Percentiles rank a stretch among this genome's conserved stretches.
Conservation (phyloP, 2,888 invertebrate species). For the Argyra leucocephala region DNA sequence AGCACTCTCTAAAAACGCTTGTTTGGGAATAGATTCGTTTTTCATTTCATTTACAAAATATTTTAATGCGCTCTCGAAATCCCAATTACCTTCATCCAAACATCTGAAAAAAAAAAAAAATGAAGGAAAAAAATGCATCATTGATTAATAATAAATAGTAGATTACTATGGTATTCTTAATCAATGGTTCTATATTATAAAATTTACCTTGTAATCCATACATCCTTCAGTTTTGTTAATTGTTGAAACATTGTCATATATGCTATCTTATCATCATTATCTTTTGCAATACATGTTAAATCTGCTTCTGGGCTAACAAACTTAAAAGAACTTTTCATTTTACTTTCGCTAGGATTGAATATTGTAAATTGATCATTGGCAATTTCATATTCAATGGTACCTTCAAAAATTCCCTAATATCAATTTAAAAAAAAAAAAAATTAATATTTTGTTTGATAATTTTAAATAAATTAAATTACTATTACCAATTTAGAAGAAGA, state of each 20-base stretch:
- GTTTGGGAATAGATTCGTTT: neutral
- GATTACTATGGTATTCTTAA: neutral
- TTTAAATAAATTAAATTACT: neutral
- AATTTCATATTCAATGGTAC: conserved; percentile 21
- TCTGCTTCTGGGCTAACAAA: conserved; percentile 7
- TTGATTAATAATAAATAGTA: neutral
- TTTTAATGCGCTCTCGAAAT: conserved; percentile 19
- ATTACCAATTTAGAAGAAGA: conserved; percentile 15
- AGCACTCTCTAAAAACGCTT: neutral
- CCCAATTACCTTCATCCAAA: conserved; percentile 19
- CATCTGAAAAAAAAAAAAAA: conserved; percentile 15
- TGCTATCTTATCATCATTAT: conserved; percentile 21
- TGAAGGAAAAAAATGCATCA: neutral
- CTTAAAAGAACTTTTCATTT: conserved; percentile 19
- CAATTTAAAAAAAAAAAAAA: too few relatives aligned
- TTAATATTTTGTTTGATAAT: too few relatives aligned
- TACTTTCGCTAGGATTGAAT: conserved; percentile 17
- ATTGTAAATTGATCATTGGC: conserved; percentile 19
- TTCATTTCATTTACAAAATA: conserved; percentile 10
- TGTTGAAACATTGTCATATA: conserved; percentile 21
- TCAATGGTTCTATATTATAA: neutral
- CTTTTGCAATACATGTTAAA: conserved; percentile 8
- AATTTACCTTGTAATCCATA: conserved; percentile 23
- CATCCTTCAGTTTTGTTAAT: conserved; percentile 18
- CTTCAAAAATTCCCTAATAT: conserved; percentile 19